A percentile compares a stretch with the other conserved stretches of the same genome.
Evolutionary conservation across 1,140 invertebrate species (phyloP).

Genomic region (Papilio glaucus): DNA sequence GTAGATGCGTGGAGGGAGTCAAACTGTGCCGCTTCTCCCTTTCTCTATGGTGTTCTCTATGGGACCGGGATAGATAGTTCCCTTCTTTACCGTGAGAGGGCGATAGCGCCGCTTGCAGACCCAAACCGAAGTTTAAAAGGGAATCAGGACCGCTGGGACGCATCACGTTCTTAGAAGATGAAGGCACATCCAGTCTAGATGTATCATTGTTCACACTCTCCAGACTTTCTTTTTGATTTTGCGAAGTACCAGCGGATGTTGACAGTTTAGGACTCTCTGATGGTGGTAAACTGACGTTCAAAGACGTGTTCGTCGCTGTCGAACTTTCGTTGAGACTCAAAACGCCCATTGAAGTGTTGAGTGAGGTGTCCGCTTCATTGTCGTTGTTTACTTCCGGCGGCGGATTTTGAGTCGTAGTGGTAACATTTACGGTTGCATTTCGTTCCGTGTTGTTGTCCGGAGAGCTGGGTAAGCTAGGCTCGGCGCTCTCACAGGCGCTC

Average conservation of each 20-base stretch:
- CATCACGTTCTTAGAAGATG: constrained; percentile 58
- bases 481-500: constrained; percentile 77
- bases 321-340: constrained; percentile 74
- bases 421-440: constrained; percentile 55
- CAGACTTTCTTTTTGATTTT: constrained; percentile 57
- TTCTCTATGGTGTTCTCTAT: constrained; percentile 78
- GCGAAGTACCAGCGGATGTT: constrained; percentile 48
- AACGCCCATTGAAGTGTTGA: constrained; percentile 69
- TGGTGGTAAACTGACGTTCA: constrained; percentile 72
- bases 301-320: constrained; percentile 74
- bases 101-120: constrained; percentile 71
- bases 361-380: constrained; percentile 49
- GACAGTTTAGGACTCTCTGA: constrained; percentile 71
- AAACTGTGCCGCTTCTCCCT: constrained; percentile 88
- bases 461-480: constrained; percentile 74
- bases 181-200: constrained; percentile 59
- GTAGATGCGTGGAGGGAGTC: constrained; percentile 84
- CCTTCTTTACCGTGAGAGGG: constrained; percentile 68
- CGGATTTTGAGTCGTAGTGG: constrained; percentile 51
- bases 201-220: constrained; percentile 58
- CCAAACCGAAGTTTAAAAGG: constrained; percentile 68
- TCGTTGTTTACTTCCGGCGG: constrained; percentile 54
- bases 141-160: constrained; percentile 68
- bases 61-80: constrained; percentile 68
- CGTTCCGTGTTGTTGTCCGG: constrained; percentile 74